Evolutionary conservation across 1,140 invertebrate species (phyloP).

Genomic region (Dreissena rostriformis): DNA sequence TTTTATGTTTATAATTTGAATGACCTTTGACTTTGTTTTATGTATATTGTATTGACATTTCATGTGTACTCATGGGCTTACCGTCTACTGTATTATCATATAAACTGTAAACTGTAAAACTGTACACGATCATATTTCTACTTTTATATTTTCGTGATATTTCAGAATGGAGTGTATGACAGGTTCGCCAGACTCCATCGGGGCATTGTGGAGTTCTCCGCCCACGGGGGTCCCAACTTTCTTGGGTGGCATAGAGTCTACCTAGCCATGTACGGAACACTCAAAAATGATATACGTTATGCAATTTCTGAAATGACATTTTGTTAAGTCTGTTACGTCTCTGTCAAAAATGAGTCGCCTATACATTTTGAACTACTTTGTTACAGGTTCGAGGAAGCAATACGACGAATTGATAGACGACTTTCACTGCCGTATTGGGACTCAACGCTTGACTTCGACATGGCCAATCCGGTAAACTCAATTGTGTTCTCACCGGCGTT

Average conservation of each 20-base stretch:
- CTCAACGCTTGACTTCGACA: conserved; percentile 72
- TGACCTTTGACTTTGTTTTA: no score
- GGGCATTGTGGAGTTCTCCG: conserved; percentile 13
- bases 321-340: no score
- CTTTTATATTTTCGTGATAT: not conserved
- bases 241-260: conserved; percentile 73
- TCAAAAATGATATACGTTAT: not conserved
- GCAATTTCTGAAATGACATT: no score
- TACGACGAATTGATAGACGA: conserved; percentile 52
- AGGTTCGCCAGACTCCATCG: conserved; percentile 37
- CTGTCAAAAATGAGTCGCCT: not conserved
- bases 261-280: conserved; percentile 62
- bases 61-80: no score
- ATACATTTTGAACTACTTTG: not conserved
- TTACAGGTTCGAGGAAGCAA: conserved; percentile 64
- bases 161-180: conserved; percentile 24
- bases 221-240: conserved; percentile 68
- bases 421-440: conserved; percentile 81
- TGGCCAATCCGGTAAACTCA: conserved; percentile 75
- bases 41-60: no score
- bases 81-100: no score
- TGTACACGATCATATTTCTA: not conserved
- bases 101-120: not conserved
- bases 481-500: conserved; percentile 76
- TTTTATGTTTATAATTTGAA: no score